phyloP scores from a whole-genome alignment of 2,797 vertebrate species.

The Malurus leucopterus region DNA sequence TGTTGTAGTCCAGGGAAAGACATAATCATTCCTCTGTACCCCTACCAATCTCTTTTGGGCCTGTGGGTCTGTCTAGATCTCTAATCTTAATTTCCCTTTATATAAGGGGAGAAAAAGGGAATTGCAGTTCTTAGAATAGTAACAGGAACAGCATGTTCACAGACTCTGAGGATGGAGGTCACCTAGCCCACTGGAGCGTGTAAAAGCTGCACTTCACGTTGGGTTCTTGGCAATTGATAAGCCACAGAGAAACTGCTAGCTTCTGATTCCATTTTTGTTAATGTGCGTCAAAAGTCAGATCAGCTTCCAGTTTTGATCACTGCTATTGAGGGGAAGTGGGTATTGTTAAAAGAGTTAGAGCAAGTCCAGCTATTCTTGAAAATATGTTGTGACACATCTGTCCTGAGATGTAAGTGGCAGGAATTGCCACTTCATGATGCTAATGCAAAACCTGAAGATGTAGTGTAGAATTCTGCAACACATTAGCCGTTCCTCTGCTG shows the following conservation, averaged over 20 bases:
- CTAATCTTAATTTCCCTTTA: background rate
- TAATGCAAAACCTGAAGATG: background rate
- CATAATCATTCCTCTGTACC: background rate
- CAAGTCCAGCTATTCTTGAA: background rate
- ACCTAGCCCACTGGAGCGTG: background rate
- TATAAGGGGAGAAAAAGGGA: background rate
- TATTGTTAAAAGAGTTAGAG: background rate
- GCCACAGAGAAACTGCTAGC: background rate
- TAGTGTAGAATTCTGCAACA: background rate
- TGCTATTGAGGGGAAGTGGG: background rate
- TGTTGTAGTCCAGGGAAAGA: background rate
- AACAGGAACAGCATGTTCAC: background rate
- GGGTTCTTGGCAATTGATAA: background rate
- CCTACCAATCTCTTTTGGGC: background rate
- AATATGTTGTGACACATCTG: background rate
- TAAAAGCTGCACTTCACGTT: background rate
- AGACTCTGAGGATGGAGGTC: slow-evolving; percentile 18
- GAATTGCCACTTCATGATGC: background rate
- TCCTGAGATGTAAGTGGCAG: background rate
- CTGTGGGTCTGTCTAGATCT: background rate
- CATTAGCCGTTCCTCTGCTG: background rate
- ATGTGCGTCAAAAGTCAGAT: background rate
- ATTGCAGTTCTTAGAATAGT: background rate
- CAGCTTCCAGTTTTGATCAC: background rate
- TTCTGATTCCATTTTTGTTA: background rate